Evolutionary conservation across 2,113 vertebrate species (phyloP), one percentile per base, ranked within the genome.

Genomic region (Neogale vison): DNA sequence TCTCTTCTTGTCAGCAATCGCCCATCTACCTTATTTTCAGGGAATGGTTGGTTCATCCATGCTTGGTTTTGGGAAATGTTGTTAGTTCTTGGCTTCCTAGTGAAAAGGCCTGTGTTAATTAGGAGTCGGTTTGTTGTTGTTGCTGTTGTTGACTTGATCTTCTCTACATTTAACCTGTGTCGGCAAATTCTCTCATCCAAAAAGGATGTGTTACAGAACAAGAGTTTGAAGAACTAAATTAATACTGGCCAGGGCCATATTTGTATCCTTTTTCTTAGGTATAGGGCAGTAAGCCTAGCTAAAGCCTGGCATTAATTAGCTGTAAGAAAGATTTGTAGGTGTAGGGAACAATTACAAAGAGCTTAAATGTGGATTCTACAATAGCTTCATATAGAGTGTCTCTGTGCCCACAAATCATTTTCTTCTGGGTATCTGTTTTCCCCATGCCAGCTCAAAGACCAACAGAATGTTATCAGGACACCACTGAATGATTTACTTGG

Each of bases 41-140:
- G 13, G 9, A 79, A 69, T 71, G 45, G 45, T 90, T 90, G 45
- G 45, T 90, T 90, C 8, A 80, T 65, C 36, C 29, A 36, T 52
- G n/a, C 26, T n/a, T 72, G 12, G 5, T 34, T 67, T 82, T 94
- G 84, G 59, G 34, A 69, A 95, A 90, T 5, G 74, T 21, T 26
- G 24, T 69, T 77, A 17, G 83, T 14, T 82, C 50, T 72, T 83
- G 14, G 34, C 79, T 81, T 91, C 34, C 74, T 79, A 79, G 34
- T 96, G 55, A 87, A 81, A 97, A 95, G 23, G 34, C 31, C 45
- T 65, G 23, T 26, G 63, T 31, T 29, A 81, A 36, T 90, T 85
- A 81, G 36, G 24, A 94, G 81, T 52, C 14, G 23, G 39, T 23
- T 82, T 82, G 63, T 65, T 61, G 23, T 72, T 24, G 23, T 6